Evolutionary conservation across 2,113 vertebrate species (phyloP).

Genomic region (Plecotus auritus): DNA sequence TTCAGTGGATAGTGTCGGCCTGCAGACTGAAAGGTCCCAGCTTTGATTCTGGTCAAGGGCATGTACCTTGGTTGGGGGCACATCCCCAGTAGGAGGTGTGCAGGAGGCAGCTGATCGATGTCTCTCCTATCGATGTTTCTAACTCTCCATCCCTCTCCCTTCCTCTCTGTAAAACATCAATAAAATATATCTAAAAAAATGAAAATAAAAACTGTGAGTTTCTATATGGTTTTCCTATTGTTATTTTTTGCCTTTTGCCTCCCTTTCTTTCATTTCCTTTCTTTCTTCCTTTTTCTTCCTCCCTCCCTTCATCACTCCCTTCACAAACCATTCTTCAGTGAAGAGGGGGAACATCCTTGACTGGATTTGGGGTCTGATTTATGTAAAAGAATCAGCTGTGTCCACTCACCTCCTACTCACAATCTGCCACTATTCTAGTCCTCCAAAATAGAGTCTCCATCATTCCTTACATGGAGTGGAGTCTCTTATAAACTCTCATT

Average conservation of each 20-base stretch:
- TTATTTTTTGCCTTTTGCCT: not conserved
- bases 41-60: too few species aligned
- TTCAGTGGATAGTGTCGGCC: too few species aligned
- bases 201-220: not conserved
- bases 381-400: slow-evolving; percentile 9
- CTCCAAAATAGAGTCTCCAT: slow-evolving; percentile 28
- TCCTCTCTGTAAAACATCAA: not conserved
- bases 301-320: not conserved
- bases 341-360: not conserved
- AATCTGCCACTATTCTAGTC: slow-evolving; percentile 9
- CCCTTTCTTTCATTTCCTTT: not conserved
- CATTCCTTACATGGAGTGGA: slow-evolving; percentile 9
- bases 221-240: not conserved
- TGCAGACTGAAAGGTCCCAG: too few species aligned
- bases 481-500: not conserved
- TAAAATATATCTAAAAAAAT: not conserved
- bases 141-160: not conserved
- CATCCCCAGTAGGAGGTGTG: too few species aligned
- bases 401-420: not conserved
- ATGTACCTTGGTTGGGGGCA: too few species aligned
- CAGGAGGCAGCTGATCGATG: too few species aligned
- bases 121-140: too few species aligned
- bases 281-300: not conserved
- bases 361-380: not conserved
- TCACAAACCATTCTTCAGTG: not conserved